These are phyloP conservation scores for Delphinus delphis DNA, from an alignment of 2,113 vertebrate genomes.

Conservation along the genomic window DNA sequence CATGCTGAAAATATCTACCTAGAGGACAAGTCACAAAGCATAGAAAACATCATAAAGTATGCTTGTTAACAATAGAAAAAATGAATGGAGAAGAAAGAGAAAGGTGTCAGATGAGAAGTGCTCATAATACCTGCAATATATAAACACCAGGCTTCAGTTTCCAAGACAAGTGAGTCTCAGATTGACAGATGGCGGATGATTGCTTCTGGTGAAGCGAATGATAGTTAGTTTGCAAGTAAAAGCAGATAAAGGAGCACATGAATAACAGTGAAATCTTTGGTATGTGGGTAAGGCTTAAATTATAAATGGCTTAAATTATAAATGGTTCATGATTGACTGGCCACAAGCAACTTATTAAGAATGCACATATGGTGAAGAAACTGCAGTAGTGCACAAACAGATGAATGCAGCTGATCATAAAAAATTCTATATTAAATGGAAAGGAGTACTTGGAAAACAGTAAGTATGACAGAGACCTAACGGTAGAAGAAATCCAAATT, in stretches of 20 bases:
- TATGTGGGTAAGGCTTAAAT: conserved; percentile 71
- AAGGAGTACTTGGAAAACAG: neutral
- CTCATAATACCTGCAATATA: conserved; percentile 51
- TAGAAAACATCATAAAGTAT: conserved; percentile 63
- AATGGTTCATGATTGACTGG: conserved; percentile 74
- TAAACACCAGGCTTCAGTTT: conserved; percentile 54
- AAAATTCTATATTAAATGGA: neutral
- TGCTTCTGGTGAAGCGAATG: conserved; percentile 57
- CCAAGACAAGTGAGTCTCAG: conserved; percentile 57
- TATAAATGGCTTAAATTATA: conserved; percentile 78
- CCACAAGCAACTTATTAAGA: conserved; percentile 69
- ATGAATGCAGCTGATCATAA: conserved; percentile 20
- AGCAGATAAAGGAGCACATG: conserved; percentile 67
- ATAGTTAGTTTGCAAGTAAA: conserved; percentile 76
- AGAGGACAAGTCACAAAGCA: conserved; percentile 68
- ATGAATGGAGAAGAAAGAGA: conserved; percentile 42
- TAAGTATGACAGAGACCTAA: neutral
- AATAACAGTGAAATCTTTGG: conserved; percentile 74
- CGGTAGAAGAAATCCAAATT: neutral
- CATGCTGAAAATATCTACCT: conserved; percentile 66
- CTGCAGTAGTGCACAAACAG: neutral
- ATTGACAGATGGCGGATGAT: conserved; percentile 69
- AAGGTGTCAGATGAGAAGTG: conserved; percentile 46
- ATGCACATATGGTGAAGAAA: conserved; percentile 62
- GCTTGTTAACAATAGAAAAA: conserved; percentile 67